These are phyloP conservation scores for Callyntrura sp. DNA, from an alignment of 2,888 invertebrate genomes.

Conservation along the genomic window DNA sequence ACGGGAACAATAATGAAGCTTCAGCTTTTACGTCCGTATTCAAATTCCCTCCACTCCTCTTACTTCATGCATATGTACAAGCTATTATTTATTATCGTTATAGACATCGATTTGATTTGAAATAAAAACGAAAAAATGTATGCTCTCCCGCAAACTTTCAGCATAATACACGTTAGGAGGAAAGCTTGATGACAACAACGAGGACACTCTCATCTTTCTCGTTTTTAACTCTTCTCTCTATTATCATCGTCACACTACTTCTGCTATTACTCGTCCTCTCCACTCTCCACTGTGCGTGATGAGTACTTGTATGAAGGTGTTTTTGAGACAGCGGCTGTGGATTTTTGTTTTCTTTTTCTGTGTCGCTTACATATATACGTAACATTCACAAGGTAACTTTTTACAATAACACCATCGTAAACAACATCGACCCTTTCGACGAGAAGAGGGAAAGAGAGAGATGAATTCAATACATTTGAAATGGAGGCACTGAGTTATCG, in stretches of 20 bases:
- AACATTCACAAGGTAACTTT: slow-evolving; percentile 24
- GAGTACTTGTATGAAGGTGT: slow-evolving; percentile 41
- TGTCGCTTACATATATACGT: too few species aligned
- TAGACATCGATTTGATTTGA: slow-evolving; percentile 48
- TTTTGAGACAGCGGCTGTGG: slow-evolving; percentile 30
- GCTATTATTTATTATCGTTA: slow-evolving; percentile 20
- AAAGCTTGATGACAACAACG: background rate
- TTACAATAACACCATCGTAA: slow-evolving; percentile 17
- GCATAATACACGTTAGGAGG: slow-evolving; percentile 12
- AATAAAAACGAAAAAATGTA: background rate
- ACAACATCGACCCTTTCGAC: slow-evolving; percentile 55
- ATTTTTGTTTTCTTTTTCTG: slow-evolving; percentile 25
- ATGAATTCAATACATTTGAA: slow-evolving; percentile 55
- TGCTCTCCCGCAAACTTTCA: background rate
- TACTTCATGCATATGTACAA: slow-evolving; percentile 18
- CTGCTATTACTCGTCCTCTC: background rate
- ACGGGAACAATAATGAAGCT: background rate
- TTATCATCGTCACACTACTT: too few species aligned
- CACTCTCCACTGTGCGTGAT: background rate
- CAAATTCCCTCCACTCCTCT: background rate
- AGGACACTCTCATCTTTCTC: slow-evolving; percentile 30
- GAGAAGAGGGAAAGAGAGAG: background rate
- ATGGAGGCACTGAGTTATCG: slow-evolving; percentile 23
- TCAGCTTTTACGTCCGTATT: background rate
- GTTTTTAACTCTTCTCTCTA: slow-evolving; percentile 61